phyloP scores from a whole-genome alignment of 2,797 vertebrate genomes.

The Delichon dasypus region DNA sequence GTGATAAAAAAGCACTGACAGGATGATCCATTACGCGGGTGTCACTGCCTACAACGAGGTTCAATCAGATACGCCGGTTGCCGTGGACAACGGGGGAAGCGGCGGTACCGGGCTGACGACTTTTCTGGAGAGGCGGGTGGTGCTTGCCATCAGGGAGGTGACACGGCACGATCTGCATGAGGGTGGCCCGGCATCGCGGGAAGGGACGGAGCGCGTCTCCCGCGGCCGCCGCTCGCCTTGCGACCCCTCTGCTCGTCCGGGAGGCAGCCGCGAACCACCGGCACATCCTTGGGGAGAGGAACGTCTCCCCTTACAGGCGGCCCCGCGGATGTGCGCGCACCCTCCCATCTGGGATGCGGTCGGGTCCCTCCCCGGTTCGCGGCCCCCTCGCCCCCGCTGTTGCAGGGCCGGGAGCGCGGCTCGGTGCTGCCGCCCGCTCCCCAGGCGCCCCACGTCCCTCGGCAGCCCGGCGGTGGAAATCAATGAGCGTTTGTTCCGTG shows the following conservation, averaged over 20 bases:
- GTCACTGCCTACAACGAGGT: conserved; percentile 66
- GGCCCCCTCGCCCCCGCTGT: not conserved
- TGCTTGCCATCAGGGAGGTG: conserved; percentile 41
- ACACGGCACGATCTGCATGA: not conserved
- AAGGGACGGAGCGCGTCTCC: not conserved
- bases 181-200: conserved; percentile 33
- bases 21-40: conserved; percentile 68
- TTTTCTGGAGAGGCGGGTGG: conserved; percentile 45
- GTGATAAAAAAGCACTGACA: conserved; percentile 67
- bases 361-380: not conserved
- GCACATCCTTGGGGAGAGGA: not conserved
- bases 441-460: not conserved
- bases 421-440: not conserved
- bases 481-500: not conserved
- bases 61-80: conserved; percentile 68
- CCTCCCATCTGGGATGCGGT: not conserved
- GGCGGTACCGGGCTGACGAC: conserved; percentile 57
- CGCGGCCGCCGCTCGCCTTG: not conserved
- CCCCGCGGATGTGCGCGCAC: not conserved
- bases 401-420: not conserved
- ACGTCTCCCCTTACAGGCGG: not conserved
- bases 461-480: not conserved
- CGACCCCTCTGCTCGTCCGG: not conserved
- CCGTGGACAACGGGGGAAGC: conserved; percentile 61
- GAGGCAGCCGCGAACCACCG: too few relatives aligned